Evolutionary conservation across 2,113 vertebrate genomes (phyloP).

Genomic region (Miniopterus natalensis): DNA sequence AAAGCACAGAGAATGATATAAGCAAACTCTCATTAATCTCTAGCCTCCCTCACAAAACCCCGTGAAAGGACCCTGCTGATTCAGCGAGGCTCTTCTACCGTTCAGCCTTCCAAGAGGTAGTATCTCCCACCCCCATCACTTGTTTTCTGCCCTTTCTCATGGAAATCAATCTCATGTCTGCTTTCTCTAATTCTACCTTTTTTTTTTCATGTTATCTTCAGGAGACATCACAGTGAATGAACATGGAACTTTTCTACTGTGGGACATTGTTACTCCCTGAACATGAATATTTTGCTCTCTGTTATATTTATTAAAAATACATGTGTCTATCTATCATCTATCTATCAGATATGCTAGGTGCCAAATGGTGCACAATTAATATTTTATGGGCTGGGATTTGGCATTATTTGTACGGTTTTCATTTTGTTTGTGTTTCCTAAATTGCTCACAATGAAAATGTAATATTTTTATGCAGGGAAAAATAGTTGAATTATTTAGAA

Average conservation of each 20-base stretch:
- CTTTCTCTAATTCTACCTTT: not conserved
- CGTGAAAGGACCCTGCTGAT: not conserved
- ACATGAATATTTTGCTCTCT: conserved; percentile 10
- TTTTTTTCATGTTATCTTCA: not conserved
- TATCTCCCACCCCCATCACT: not conserved
- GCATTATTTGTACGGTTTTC: conserved; percentile 64
- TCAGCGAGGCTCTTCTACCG: not conserved
- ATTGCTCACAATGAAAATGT: conserved; percentile 62
- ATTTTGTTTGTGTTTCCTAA: conserved; percentile 72
- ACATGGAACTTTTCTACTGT: not conserved
- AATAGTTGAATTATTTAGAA: conserved; percentile 74
- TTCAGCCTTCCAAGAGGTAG: not conserved
- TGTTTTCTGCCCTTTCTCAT: not conserved
- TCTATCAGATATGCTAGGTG: conserved; percentile 1
- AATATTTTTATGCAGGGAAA: conserved; percentile 52
- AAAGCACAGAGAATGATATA: not conserved
- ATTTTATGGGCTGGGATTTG: conserved; percentile 73
- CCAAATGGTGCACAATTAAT: conserved; percentile 53
- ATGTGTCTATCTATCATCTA: conserved; percentile 45
- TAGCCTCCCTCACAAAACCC: not conserved
- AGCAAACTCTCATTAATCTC: not conserved
- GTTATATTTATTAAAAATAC: conserved; percentile 70
- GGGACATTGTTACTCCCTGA: not conserved
- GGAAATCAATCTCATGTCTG: not conserved
- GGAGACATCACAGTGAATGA: not conserved